Evolutionary conservation across 1,140 invertebrate species (phyloP), one percentile per base, ranked within the genome.

Genomic region (Phymorhynchus buccinoides): DNA sequence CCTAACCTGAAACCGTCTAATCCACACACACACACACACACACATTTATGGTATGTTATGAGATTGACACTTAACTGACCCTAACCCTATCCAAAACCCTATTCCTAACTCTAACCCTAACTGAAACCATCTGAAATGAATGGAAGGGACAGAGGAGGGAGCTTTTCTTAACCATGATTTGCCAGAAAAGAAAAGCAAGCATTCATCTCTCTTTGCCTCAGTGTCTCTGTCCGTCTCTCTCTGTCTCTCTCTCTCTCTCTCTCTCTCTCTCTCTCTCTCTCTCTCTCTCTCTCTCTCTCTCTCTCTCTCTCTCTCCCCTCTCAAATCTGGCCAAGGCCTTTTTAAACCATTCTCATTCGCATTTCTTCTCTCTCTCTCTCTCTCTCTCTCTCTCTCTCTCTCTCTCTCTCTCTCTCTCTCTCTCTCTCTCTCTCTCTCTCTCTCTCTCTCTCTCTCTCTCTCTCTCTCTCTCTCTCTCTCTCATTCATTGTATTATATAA

Each of bases 221-320:
- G n/a, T n/a, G n/a, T n/a, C n/a, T 27, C 62, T 66, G 4, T 66
- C 7, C n/a, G 18, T 66, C 62, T 12, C 22, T 66, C 7, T 27
- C 7, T 66, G 4, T 66, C 62, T 66, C 62, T 66, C 7, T 66
- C 62, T 66, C 62, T 30, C 62, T 66, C 62, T 30, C 7, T 66
- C 62, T 66, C 62, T 66, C 62, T 66, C 62, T 66, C 7, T 66
- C 62, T 66, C 62, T 66, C 62, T 66, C 62, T 66, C 62, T 66
- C 62, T 66, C 62, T 66, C 62, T 66, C 62, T 66, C 7, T 66
- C 62, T 27, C 7, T 27, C 62, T 66, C 7, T 66, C 62, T 66
- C 7, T 27, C 62, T 66, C 7, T 66, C 62, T 66, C 62, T 66
- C 62, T 66, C 62, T 27, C 3, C n/a, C n/a, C n/a, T n/a, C n/a